A percentile compares a stretch with the other conserved stretches of the same genome.
Evolutionary conservation across 2,797 vertebrate genomes (phyloP).

Genomic region (Epinephelus malabaricus): DNA sequence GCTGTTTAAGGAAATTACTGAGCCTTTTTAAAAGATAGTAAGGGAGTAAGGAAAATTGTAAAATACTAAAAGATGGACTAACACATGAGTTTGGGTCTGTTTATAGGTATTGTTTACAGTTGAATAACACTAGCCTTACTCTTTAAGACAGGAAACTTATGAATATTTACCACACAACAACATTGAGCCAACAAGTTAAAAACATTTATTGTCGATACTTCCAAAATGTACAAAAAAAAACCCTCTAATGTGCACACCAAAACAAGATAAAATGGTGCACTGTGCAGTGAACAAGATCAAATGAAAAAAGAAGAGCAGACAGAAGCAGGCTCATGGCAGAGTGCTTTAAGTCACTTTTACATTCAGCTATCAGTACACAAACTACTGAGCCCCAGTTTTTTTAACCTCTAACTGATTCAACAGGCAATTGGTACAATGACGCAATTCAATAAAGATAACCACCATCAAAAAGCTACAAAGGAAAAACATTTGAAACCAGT

Average conservation of each 20-base stretch:
- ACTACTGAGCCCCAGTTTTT: constrained; percentile 8
- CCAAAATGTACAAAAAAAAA: constrained; percentile 70
- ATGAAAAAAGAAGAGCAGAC: constrained; percentile 37
- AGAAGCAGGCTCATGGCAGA: constrained; percentile 37
- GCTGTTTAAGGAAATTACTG: too few species aligned
- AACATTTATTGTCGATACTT: constrained; percentile 82
- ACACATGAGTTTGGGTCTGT: too few species aligned
- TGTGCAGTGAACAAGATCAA: constrained; percentile 42
- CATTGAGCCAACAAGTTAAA: constrained; percentile 73
- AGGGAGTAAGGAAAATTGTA: too few species aligned
- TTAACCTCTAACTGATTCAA: constrained; percentile 6
- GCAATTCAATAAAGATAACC: constrained; percentile 39
- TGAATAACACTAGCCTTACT: too few species aligned
- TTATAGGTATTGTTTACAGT: too few species aligned
- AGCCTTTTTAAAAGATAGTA: too few species aligned
- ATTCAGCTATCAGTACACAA: constrained; percentile 67
- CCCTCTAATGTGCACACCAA: constrained; percentile 39
- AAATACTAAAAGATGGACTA: too few species aligned
- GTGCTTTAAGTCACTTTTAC: constrained; percentile 51
- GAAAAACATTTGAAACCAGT: not conserved
- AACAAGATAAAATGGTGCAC: constrained; percentile 27
- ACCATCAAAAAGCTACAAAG: constrained; percentile 18
- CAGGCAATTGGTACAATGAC: constrained; percentile 23
- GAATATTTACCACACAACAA: constrained; percentile 7
- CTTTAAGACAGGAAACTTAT: not conserved